A percentile compares a stretch with the other conserved stretches of the same genome.
phyloP scores from a whole-genome alignment of 2,888 invertebrate species.

The Formica aserva region DNA sequence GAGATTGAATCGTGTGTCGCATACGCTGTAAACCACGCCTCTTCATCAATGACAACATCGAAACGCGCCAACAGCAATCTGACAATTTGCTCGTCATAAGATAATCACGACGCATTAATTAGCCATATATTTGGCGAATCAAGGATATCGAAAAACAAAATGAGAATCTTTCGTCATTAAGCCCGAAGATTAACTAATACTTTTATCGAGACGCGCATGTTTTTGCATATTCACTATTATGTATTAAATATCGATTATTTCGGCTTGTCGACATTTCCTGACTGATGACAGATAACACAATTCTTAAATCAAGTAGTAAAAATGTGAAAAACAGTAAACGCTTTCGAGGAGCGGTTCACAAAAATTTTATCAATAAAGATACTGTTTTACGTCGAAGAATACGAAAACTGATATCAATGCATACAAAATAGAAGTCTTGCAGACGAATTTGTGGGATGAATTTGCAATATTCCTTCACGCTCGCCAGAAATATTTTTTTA shows the following conservation, averaged over 20 bases:
- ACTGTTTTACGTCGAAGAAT: conserved; percentile 12
- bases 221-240: conserved; percentile 18
- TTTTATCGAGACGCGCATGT: neutral
- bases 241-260: conserved; percentile 24
- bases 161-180: neutral
- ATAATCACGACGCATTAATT: conserved; percentile 11
- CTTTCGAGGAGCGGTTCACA: conserved; percentile 3
- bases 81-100: conserved; percentile 42
- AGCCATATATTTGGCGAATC: neutral
- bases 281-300: conserved; percentile 22
- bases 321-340: conserved; percentile 5
- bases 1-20: conserved; percentile 21
- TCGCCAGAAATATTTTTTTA: conserved; percentile 46
- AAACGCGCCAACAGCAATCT: conserved; percentile 6
- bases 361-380: conserved; percentile 40
- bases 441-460: conserved; percentile 58
- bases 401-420: neutral
- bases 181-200: conserved; percentile 27
- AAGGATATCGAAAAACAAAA: neutral
- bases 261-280: neutral
- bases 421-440: conserved; percentile 21
- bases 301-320: neutral
- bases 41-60: neutral
- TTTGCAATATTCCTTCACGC: conserved; percentile 52
- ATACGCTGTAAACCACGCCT: conserved; percentile 46